Conservation (phyloP, 2,113 vertebrate species). For the Labrus mixtus region DNA sequence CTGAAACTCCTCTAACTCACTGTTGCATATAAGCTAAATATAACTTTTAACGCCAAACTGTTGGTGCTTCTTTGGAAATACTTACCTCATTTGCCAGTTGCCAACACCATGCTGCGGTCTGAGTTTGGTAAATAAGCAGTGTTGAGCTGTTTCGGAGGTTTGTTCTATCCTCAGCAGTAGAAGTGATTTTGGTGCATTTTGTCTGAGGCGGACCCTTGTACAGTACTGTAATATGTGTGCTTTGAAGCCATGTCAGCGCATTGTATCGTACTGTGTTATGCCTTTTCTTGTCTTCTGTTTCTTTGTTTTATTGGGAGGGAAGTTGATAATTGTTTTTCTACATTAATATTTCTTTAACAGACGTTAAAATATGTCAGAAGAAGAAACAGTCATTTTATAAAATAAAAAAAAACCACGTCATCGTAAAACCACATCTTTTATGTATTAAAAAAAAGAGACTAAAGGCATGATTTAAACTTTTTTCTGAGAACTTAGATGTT, state of each 20-base stretch:
- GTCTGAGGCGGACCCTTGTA: conserved; percentile 81
- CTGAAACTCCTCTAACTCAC: conserved; percentile 49
- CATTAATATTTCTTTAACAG: conserved; percentile 76
- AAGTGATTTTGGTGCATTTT: conserved; percentile 73
- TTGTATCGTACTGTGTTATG: conserved; percentile 78
- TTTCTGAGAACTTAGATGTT: conserved; percentile 79
- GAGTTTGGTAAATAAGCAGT: conserved; percentile 68
- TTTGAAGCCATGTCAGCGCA: conserved; percentile 80
- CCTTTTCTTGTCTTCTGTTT: conserved; percentile 58
- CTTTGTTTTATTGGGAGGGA: conserved; percentile 58
- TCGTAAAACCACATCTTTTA: conserved; percentile 77
- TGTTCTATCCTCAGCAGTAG: conserved; percentile 64
- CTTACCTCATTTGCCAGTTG: conserved; percentile 77
- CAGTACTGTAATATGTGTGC: conserved; percentile 82
- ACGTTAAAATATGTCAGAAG: conserved; percentile 71
- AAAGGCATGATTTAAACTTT: conserved; percentile 83
- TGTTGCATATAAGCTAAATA: conserved; percentile 68
- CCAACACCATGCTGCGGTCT: conserved; percentile 53
- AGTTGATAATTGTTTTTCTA: conserved; percentile 73
- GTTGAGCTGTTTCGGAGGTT: conserved; percentile 69
- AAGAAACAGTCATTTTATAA: conserved; percentile 76
- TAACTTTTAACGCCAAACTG: conserved; percentile 63
- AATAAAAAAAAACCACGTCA: conserved; percentile 57
- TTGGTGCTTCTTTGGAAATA: conserved; percentile 73
- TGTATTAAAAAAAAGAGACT: conserved; percentile 74